Conservation (phyloP, 2,888 invertebrate genomes). For the Tryphoninae sp. region DNA sequence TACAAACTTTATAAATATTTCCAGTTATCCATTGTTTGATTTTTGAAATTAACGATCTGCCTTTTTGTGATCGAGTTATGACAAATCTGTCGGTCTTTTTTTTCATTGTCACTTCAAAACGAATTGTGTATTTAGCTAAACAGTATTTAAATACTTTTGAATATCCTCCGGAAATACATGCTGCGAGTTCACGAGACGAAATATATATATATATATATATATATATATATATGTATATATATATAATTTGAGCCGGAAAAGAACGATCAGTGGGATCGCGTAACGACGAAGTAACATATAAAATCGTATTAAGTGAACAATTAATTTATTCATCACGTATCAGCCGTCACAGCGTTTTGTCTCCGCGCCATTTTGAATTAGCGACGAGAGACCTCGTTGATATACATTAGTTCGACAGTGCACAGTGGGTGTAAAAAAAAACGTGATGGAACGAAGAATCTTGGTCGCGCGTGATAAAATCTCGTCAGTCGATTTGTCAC, state of each 20-base stretch:
- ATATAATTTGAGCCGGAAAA: conserved; percentile 69
- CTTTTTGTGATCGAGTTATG: not conserved
- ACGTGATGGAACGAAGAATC: conserved; percentile 25
- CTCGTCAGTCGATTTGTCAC: not conserved
- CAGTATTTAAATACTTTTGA: conserved; percentile 7
- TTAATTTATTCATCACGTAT: conserved; percentile 70
- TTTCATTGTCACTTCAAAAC: not conserved
- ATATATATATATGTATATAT: conserved; percentile 50
- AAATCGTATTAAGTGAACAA: conserved; percentile 67
- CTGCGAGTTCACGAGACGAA: conserved; percentile 12
- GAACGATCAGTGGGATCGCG: conserved; percentile 66
- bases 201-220: conserved; percentile 38
- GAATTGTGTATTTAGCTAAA: conserved; percentile 1
- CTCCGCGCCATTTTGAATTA: conserved; percentile 18
- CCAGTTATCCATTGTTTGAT: not conserved
- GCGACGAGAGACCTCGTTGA: not conserved
- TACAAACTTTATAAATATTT: too few species aligned
- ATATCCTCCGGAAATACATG: conserved; percentile 49
- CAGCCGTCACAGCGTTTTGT: conserved; percentile 58
- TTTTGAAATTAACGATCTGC: not conserved
- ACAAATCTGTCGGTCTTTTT: not conserved
- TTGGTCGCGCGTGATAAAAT: not conserved
- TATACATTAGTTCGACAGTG: not conserved
- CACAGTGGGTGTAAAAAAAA: conserved; percentile 16
- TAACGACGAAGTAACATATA: conserved; percentile 36